Percentiles rank a stretch among this genome's conserved stretches.
Evolutionary conservation across 2,888 invertebrate species (phyloP).

Genomic region (Nymphalis polychloros): DNA sequence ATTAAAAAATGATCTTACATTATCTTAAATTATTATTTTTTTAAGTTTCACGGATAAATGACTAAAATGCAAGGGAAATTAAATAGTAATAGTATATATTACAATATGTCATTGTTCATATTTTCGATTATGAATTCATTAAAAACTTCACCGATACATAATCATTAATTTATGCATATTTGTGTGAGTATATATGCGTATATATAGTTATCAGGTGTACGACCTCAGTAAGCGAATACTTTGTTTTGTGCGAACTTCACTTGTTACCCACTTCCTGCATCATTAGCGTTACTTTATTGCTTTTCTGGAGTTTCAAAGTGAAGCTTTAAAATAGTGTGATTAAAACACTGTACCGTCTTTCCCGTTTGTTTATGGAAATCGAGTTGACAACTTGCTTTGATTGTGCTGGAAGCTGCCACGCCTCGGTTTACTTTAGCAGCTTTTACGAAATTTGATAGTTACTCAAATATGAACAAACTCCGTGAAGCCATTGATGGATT

Average conservation of each 20-base stretch:
- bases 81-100: too few species aligned
- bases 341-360: conserved; percentile 72
- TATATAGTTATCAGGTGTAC: neutral
- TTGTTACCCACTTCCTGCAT: conserved; percentile 27
- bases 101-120: too few species aligned
- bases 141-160: too few species aligned
- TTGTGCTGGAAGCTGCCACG: conserved; percentile 60
- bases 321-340: conserved; percentile 70
- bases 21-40: too few species aligned
- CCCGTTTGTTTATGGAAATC: conserved; percentile 79
- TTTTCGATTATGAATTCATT: too few species aligned
- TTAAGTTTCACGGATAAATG: too few species aligned
- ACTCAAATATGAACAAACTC: conserved; percentile 25
- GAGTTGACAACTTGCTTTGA: conserved; percentile 78
- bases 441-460: conserved; percentile 63
- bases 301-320: conserved; percentile 43
- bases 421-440: conserved; percentile 66
- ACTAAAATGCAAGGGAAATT: too few species aligned
- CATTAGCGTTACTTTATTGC: conserved; percentile 50
- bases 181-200: neutral
- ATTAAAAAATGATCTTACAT: too few species aligned
- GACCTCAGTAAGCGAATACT: neutral
- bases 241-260: neutral
- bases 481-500: conserved; percentile 19
- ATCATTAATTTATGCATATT: too few species aligned